Evolutionary conservation across 2,797 vertebrate species (phyloP).

Genomic region (Luscinia luscinia): DNA sequence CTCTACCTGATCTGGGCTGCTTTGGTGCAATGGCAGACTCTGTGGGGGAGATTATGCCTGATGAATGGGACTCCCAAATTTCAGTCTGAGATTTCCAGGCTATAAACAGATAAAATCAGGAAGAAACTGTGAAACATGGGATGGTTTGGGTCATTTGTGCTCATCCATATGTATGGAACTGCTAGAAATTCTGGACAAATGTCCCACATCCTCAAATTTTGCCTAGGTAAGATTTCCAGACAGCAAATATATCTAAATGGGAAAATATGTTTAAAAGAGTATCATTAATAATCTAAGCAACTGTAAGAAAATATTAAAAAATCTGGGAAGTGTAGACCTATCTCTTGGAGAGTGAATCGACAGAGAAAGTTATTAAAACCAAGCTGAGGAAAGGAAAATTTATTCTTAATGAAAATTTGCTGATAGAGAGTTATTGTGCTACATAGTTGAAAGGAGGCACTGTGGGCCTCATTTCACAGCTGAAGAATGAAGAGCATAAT

Average conservation of each 20-base stretch:
- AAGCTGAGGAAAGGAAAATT: constrained; percentile 7
- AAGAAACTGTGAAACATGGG: background rate
- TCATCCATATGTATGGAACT: background rate
- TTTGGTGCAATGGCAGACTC: background rate
- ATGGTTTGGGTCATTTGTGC: background rate
- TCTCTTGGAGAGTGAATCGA: background rate
- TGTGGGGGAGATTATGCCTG: background rate
- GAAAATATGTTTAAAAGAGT: background rate
- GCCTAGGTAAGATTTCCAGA: background rate
- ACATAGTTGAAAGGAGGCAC: background rate
- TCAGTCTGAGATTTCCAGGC: background rate
- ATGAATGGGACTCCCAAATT: background rate
- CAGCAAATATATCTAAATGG: background rate
- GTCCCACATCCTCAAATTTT: background rate
- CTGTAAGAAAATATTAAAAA: background rate
- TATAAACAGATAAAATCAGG: background rate
- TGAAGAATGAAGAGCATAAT: background rate
- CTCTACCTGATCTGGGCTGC: background rate
- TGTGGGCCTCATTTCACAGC: background rate
- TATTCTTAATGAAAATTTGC: background rate
- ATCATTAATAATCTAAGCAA: background rate
- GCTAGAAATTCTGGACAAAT: background rate
- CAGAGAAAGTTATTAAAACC: background rate
- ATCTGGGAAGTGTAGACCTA: background rate
- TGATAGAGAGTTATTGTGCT: background rate